phyloP scores from a whole-genome alignment of 1,140 invertebrate genomes.

The Marisa cornuarietis region DNA sequence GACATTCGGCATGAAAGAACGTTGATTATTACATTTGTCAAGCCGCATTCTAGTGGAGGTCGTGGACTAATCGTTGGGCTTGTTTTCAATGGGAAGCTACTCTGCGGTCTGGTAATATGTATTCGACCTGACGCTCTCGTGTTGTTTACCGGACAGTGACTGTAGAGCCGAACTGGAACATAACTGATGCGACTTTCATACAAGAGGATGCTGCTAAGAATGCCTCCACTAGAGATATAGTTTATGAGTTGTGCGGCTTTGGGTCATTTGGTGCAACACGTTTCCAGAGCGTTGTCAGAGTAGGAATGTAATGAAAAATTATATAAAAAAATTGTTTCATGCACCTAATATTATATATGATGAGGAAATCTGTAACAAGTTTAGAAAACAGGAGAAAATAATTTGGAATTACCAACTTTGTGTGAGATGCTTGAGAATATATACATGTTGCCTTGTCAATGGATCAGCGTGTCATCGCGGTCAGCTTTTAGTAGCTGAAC shows the following conservation, averaged over 20 bases:
- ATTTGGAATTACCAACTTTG: too few species aligned
- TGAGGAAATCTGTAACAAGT: too few species aligned
- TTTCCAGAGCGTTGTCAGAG: neutral
- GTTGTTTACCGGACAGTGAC: neutral
- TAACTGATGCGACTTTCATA: neutral
- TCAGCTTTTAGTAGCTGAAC: neutral
- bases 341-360: too few species aligned
- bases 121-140: neutral
- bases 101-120: neutral
- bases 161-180: neutral
- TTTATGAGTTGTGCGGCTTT: neutral
- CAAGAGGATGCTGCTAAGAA: neutral
- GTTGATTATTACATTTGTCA: neutral
- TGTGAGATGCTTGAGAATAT: too few species aligned
- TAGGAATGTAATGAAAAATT: neutral
- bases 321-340: too few species aligned
- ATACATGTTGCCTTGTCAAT: too few species aligned
- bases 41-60: neutral
- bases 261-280: neutral
- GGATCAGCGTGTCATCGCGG: too few species aligned
- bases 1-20: neutral
- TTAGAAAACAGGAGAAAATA: too few species aligned
- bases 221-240: neutral
- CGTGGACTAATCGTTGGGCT: neutral
- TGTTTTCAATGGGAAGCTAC: slow-evolving; percentile 3